Evolutionary conservation across 1,140 invertebrate species (phyloP).

Genomic region (Yoshiicerus persimilis): DNA sequence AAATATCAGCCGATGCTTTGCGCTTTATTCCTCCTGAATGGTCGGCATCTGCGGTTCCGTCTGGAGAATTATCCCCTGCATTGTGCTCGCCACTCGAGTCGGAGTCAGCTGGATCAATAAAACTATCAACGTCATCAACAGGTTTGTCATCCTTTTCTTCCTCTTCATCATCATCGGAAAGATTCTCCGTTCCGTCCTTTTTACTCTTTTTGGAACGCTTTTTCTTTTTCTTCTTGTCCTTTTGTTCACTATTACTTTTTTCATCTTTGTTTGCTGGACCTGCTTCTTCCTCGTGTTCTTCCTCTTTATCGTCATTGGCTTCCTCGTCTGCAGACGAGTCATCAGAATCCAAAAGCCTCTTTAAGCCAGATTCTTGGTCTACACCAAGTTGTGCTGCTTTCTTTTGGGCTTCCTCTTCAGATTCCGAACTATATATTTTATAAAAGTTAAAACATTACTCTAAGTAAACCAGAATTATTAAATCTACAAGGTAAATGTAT

Average conservation of each 20-base stretch:
- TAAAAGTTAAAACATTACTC: background rate
- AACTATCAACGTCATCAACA: conserved; percentile 55
- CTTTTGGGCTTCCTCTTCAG: conserved; percentile 72
- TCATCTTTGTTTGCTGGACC: conserved; percentile 27
- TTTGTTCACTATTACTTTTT: conserved; percentile 42
- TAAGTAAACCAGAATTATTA: background rate
- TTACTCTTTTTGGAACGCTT: conserved; percentile 56
- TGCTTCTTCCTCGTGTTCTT: conserved; percentile 45
- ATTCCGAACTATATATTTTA: conserved; percentile 59
- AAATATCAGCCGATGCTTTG: conserved; percentile 38
- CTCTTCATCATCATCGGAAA: conserved; percentile 64
- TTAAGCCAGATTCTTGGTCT: conserved; percentile 83
- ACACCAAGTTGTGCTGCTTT: conserved; percentile 68
- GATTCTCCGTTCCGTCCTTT: conserved; percentile 73
- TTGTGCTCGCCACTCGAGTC: background rate
- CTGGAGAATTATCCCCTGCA: conserved; percentile 47
- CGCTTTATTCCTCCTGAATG: conserved; percentile 11
- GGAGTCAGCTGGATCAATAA: conserved; percentile 52
- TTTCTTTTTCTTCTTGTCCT: conserved; percentile 48
- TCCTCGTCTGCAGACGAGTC: conserved; percentile 74
- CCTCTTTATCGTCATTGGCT: conserved; percentile 55
- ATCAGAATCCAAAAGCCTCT: conserved; percentile 84
- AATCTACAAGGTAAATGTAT: background rate
- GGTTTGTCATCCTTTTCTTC: conserved; percentile 59
- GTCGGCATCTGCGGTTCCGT: conserved; percentile 37